Evolutionary conservation across 2,888 invertebrate species (phyloP).

Genomic region (Drosophila kambysellisi): DNA sequence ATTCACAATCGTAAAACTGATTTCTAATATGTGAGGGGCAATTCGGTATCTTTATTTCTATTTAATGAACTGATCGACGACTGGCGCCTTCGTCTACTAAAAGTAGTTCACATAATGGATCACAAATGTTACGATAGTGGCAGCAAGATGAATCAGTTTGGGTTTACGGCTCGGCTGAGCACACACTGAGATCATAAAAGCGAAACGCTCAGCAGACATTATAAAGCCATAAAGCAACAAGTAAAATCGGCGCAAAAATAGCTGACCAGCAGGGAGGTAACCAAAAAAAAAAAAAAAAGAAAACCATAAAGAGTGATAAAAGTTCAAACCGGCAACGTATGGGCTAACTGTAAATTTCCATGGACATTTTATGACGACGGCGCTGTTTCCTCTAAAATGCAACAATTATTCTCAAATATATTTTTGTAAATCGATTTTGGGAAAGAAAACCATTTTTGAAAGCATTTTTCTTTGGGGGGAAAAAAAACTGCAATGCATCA

Average conservation of each 20-base stretch:
- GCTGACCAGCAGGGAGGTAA: conserved; percentile 31
- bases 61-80: conserved; percentile 17
- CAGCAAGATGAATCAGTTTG: conserved; percentile 57
- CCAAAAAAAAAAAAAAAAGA: neutral
- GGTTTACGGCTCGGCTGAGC: conserved; percentile 52
- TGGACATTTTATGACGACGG: conserved; percentile 49
- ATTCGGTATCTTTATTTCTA: neutral
- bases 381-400: conserved; percentile 3
- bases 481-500: conserved; percentile 61
- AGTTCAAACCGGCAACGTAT: conserved; percentile 11
- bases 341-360: conserved; percentile 37
- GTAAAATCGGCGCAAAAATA: conserved; percentile 63
- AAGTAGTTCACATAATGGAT: conserved; percentile 25
- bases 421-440: neutral
- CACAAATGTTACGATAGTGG: conserved; percentile 41
- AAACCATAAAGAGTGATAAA: conserved; percentile 55
- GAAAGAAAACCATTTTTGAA: conserved; percentile 13
- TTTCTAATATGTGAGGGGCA: neutral
- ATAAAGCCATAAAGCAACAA: conserved; percentile 79
- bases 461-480: conserved; percentile 27
- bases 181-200: conserved; percentile 71
- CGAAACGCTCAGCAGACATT: conserved; percentile 74
- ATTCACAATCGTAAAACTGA: neutral
- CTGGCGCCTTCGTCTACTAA: conserved; percentile 30
- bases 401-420: neutral